Conservation (phyloP, 2,888 invertebrate genomes). For the Lagria hirta region DNA sequence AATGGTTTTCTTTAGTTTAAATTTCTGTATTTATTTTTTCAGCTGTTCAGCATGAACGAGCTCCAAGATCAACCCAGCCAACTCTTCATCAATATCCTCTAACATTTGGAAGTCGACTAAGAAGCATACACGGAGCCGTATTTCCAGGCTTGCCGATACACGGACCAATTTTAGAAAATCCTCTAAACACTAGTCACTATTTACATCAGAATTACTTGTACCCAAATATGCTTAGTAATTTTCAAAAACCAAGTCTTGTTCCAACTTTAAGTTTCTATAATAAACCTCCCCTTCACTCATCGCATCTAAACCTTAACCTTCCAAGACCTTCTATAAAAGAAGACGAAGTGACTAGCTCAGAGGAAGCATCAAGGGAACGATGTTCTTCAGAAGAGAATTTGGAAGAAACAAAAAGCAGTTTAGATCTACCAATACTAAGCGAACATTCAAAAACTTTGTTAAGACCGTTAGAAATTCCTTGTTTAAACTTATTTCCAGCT, state of each 20-base stretch:
- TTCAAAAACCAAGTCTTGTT: slow-evolving; percentile 44
- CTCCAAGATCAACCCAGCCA: slow-evolving; percentile 64
- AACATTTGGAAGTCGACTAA: slow-evolving; percentile 42
- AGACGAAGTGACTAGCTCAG: slow-evolving; percentile 76
- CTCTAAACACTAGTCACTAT: slow-evolving; percentile 38
- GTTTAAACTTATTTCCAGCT: slow-evolving; percentile 58
- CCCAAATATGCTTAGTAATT: slow-evolving; percentile 50
- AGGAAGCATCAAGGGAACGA: slow-evolving; percentile 59
- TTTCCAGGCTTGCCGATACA: slow-evolving; percentile 46
- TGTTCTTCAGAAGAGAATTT: slow-evolving; percentile 19
- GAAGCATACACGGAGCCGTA: slow-evolving; percentile 43
- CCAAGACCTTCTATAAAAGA: slow-evolving; percentile 58
- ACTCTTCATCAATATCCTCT: slow-evolving; percentile 48
- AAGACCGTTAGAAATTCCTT: slow-evolving; percentile 48
- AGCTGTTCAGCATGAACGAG: slow-evolving; percentile 92
- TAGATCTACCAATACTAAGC: slow-evolving; percentile 46
- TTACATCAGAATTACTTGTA: slow-evolving; percentile 50
- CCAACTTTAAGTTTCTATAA: slow-evolving; percentile 14
- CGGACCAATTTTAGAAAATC: slow-evolving; percentile 36
- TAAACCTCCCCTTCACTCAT: slow-evolving; percentile 8
- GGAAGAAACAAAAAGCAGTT: slow-evolving; percentile 32
- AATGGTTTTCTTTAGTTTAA: background rate
- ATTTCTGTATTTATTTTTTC: slow-evolving; percentile 34
- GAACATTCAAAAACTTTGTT: slow-evolving; percentile 34
- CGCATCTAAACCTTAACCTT: slow-evolving; percentile 16